A percentile compares a stretch with the other conserved stretches of the same genome.
Conservation (phyloP, 1,140 invertebrate genomes). For the Melitaea cinxia region DNA sequence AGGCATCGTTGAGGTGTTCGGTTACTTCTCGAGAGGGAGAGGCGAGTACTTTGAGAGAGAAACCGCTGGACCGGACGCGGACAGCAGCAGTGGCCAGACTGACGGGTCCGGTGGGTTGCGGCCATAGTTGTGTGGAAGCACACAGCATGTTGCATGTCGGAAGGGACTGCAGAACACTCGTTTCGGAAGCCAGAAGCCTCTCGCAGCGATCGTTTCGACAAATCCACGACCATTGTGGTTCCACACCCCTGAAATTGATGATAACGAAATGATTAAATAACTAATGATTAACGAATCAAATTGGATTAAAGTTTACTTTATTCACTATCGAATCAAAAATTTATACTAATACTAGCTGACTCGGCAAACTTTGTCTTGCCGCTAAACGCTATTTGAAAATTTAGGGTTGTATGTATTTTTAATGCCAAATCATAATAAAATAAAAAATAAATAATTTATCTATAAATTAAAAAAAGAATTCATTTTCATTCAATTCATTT, state of each 20-base stretch:
- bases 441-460: too few species aligned
- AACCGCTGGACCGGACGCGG: slow-evolving; percentile 50
- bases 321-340: too few species aligned
- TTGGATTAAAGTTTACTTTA: too few species aligned
- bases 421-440: too few species aligned
- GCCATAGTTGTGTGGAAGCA: slow-evolving; percentile 82
- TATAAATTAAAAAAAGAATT: too few species aligned
- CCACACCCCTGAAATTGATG: slow-evolving; percentile 46
- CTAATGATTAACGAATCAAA: too few species aligned
- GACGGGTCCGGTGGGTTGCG: slow-evolving; percentile 81
- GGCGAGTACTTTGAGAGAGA: slow-evolving; percentile 52
- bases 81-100: slow-evolving; percentile 76
- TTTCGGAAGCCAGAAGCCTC: slow-evolving; percentile 62
- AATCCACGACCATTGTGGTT: slow-evolving; percentile 81
- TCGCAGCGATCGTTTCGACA: slow-evolving; percentile 81
- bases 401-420: too few species aligned
- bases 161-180: slow-evolving; percentile 68
- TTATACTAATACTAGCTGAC: too few species aligned
- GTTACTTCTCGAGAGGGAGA: slow-evolving; percentile 61
- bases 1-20: slow-evolving; percentile 61
- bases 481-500: too few species aligned
- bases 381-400: too few species aligned
- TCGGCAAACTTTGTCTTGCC: too few species aligned
- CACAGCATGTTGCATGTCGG: slow-evolving; percentile 83
- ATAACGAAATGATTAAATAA: background rate